These are phyloP conservation scores for Ormyrus pomaceus DNA, from an alignment of 2,888 invertebrate genomes.

Conservation along the genomic window DNA sequence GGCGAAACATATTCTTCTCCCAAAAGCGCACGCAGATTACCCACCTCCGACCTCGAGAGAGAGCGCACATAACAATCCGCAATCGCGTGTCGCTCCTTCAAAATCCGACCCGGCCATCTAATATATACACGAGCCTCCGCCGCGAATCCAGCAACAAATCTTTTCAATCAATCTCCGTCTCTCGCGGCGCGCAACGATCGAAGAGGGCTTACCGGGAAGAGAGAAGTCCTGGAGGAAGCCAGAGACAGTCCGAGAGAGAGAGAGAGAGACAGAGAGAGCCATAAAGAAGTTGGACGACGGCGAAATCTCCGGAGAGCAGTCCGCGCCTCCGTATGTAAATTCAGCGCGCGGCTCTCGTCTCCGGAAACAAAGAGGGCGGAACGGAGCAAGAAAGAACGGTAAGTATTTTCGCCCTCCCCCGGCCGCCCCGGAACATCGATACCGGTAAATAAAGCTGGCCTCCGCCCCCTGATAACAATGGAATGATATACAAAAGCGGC, in stretches of 20 bases:
- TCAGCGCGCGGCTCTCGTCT: neutral
- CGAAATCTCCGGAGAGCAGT: slow-evolving; percentile 39
- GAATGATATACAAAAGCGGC: neutral
- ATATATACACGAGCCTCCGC: neutral
- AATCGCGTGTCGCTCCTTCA: neutral
- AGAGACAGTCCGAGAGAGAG: slow-evolving; percentile 2
- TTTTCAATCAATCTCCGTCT: slow-evolving; percentile 29
- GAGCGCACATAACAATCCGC: neutral
- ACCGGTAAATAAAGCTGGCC: neutral
- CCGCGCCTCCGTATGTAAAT: slow-evolving; percentile 48
- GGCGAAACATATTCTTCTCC: too few relatives aligned
- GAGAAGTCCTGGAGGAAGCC: slow-evolving; percentile 4
- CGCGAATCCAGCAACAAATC: neutral
- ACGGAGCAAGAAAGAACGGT: too few relatives aligned
- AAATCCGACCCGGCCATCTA: neutral
- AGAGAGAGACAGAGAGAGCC: neutral
- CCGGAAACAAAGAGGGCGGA: neutral
- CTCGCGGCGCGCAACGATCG: neutral
- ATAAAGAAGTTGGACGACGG: neutral
- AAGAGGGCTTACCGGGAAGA: neutral
- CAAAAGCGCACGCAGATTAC: too few relatives aligned
- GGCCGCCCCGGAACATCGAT: too few relatives aligned
- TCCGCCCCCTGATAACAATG: neutral
- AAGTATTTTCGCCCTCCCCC: too few relatives aligned
- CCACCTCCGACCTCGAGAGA: too few relatives aligned